Base-by-base conservation (phyloP, 2,888 invertebrate species). In the Monopis laevigella region DNA sequence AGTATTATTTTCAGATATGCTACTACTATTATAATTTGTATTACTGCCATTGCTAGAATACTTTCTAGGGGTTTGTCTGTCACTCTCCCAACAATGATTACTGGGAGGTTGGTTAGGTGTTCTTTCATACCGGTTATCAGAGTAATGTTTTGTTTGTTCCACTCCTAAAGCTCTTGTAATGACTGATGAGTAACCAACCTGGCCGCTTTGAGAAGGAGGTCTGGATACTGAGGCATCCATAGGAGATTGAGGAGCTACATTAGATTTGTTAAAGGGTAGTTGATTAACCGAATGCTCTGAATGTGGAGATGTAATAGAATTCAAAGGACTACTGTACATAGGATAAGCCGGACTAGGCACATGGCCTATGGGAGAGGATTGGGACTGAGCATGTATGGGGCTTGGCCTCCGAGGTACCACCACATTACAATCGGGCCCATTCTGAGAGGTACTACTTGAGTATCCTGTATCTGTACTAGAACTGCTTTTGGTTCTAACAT, bases 251-350 rank as follows among this genome's bases (percentile, higher is more conserved):
- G 88, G 88, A 17, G 88, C 85, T 39, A 82, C 64, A 53, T 73
- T 71, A 62, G 67, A 83, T 51, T 65, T 82, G 50, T 56, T 71
- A 48, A 75, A 80, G 51, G 49, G 32, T 12, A 48, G 28, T 34
- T 49, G 50, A 46, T 41, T 48, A 21, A 44, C 47, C 36, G 39
- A 51, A 40, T 82, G 77, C 45, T 81, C 84, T n/a, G 73, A 68
- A 54, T 85, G 86, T 3, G 89, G 89, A 1, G 89, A 89, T 46
- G 88, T 87, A 52, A 88, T 85, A 3, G 88, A 85, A 57, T 88
- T 87, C 87, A 90, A 87, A 14, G 92, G 92, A 68, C 90, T 92
- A 63, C 92, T 89, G 65, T 92, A 92, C 83, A 90, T 86, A 28
- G 92, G 92, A 75, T 92, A 92, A 42, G 88, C 89, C 36, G 90